phyloP scores from a whole-genome alignment of 1,140 invertebrate genomes.

The Drosophila sproati region DNA sequence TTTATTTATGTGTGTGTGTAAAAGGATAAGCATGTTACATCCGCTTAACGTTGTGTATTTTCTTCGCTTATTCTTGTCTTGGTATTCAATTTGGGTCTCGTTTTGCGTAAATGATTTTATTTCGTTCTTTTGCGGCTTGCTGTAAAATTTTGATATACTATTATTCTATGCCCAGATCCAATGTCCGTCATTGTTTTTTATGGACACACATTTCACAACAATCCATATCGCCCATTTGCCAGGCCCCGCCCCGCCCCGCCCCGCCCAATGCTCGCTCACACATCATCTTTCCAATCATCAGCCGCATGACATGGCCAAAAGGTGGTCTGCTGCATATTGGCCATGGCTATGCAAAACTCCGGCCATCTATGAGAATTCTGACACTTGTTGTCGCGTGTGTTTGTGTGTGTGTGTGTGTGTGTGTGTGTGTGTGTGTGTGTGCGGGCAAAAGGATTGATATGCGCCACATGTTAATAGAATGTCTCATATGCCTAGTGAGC shows the following conservation, averaged over 20 bases:
- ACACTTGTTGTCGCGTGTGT: conserved; percentile 60
- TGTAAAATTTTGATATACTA: conserved; percentile 81
- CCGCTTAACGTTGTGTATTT: conserved; percentile 73
- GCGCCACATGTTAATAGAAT: conserved; percentile 57
- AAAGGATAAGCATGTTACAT: conserved; percentile 77
- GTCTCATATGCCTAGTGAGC: conserved; percentile 62
- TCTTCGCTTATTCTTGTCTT: conserved; percentile 63
- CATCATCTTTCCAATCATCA: conserved; percentile 53
- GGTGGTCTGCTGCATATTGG: conserved; percentile 59
- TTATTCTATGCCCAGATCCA: conserved; percentile 74
- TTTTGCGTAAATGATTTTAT: conserved; percentile 82
- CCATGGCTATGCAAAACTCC: conserved; percentile 32
- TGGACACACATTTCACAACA: conserved; percentile 60
- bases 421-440: not conserved
- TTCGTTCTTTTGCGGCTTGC: conserved; percentile 49
- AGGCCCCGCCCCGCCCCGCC: not conserved
- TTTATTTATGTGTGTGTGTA: conserved; percentile 35
- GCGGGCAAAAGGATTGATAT: conserved; percentile 64
- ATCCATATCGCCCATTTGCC: not conserved
- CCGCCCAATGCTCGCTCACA: conserved; percentile 1
- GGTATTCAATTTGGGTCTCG: conserved; percentile 69
- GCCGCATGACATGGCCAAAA: conserved; percentile 73
- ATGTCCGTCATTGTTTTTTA: conserved; percentile 80
- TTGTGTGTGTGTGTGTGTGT: conserved; percentile 2
- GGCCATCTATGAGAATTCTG: conserved; percentile 70